Evolutionary conservation across 2,113 vertebrate genomes (phyloP), one percentile per base, ranked within the genome.

Genomic region (Ctenomys sociabilis): DNA sequence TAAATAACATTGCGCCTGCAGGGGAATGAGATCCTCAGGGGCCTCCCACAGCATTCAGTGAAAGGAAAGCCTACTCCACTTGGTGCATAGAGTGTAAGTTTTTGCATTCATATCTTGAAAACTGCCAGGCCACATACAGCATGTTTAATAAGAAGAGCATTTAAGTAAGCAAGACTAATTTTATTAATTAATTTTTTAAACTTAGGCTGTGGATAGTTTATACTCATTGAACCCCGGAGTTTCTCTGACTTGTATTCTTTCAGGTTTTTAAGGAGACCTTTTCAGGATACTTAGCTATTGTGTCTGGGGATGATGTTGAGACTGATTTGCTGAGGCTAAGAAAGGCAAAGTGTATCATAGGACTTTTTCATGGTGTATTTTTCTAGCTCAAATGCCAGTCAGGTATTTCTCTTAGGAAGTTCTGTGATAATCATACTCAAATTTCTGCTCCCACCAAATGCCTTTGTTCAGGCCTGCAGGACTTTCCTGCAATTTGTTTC

Each of bases 11-110:
- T 63, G 81, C 16, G 83, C 37, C 84, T 88, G 77, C 57, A 75
- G 43, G 75, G 85, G 89, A 95, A 73, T 59, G 90, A 94, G 77
- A 61, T 57, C 72, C 66, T 94, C 59, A 22, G 80, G 19, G 94
- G 89, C 81, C 84, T 92, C 77, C 73, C 63, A 70, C 49, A 88
- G 52, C 43, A 52, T 1, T 7, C 61, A 83, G n/a, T 22, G 22
- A 7, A 59, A 84, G 57, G 26, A 59, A 28, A 80, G 49, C 32
- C 43, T 54, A 92, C n/a, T 57, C 16, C 12, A 54, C 12, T 73
- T 64, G 66, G 81, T 49, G 82, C 45, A 59, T 10, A 6, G 1
- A 89, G 12, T 61, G 1, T 72, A n/a, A 66, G 19, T 22, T 87
- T 90, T 95, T 91, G 80, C 52, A 66, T 66, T 68, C 10, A 10